phyloP scores from a whole-genome alignment of 2,113 vertebrate genomes.

The Stegostoma tigrinum region DNA sequence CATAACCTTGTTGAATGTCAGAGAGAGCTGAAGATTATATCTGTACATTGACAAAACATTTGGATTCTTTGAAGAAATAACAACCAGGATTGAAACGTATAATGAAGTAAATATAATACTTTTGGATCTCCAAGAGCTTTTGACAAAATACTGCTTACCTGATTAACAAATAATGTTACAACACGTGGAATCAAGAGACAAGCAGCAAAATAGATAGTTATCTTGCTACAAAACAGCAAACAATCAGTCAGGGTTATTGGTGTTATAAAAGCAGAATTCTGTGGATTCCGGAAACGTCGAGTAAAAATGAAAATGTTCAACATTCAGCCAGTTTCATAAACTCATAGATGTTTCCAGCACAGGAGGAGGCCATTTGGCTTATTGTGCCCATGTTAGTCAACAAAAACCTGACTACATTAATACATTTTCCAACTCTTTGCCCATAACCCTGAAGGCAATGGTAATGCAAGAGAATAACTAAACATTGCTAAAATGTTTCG shows the following conservation, averaged over 20 bases:
- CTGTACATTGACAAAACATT: neutral
- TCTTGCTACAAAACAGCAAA: neutral
- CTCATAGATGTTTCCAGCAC: too few relatives aligned
- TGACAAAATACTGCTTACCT: neutral
- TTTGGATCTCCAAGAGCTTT: neutral
- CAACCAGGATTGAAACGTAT: neutral
- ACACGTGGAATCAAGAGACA: neutral
- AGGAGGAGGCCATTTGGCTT: too few relatives aligned
- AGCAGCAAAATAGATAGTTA: neutral
- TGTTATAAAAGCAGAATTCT: neutral
- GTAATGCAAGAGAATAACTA: too few relatives aligned
- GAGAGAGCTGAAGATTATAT: too few relatives aligned
- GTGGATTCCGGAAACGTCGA: neutral
- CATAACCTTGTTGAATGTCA: too few relatives aligned
- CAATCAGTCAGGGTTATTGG: neutral
- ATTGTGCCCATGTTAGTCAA: too few relatives aligned
- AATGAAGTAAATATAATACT: neutral
- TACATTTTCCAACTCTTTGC: too few relatives aligned
- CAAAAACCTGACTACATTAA: too few relatives aligned
- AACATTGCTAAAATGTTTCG: too few relatives aligned
- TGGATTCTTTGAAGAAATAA: neutral
- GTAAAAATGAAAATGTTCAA: neutral
- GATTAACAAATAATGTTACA: neutral
- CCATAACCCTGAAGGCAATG: too few relatives aligned
- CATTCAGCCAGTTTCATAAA: too few relatives aligned